Evolutionary conservation across 2,888 invertebrate species (phyloP).

Genomic region (Acanthosoma haemorrhoidale): DNA sequence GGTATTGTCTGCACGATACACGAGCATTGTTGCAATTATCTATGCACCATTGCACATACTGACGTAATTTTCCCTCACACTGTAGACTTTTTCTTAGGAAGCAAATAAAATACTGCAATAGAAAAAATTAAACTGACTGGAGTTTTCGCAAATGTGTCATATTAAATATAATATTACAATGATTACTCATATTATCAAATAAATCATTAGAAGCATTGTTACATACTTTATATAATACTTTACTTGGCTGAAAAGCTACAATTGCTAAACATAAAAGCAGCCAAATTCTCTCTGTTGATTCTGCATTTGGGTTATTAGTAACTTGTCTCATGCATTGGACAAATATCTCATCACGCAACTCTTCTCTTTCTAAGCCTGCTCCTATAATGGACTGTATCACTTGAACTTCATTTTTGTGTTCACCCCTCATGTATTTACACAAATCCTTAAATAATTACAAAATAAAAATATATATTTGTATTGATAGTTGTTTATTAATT

Average conservation of each 20-base stretch:
- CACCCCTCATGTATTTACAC: constrained; percentile 83
- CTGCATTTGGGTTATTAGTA: constrained; percentile 80
- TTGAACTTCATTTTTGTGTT: constrained; percentile 71
- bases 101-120: constrained; percentile 62
- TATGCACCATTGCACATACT: constrained; percentile 90
- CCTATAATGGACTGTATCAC: constrained; percentile 80
- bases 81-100: constrained; percentile 66
- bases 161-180: too few relatives aligned
- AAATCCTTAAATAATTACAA: constrained; percentile 60
- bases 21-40: constrained; percentile 87
- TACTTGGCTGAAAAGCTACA: constrained; percentile 87
- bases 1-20: constrained; percentile 70
- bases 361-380: constrained; percentile 84
- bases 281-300: constrained; percentile 83
- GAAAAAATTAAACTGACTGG: background rate
- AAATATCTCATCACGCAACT: constrained; percentile 84
- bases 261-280: constrained; percentile 80
- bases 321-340: constrained; percentile 83
- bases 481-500: background rate
- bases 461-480: background rate
- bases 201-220: background rate
- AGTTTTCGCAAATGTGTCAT: background rate
- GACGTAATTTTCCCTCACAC: constrained; percentile 64
- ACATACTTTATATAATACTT: constrained; percentile 63
- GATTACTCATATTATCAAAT: background rate